Base-by-base conservation (phyloP, 2,888 invertebrate species). In the Linyphia triangularis region DNA sequence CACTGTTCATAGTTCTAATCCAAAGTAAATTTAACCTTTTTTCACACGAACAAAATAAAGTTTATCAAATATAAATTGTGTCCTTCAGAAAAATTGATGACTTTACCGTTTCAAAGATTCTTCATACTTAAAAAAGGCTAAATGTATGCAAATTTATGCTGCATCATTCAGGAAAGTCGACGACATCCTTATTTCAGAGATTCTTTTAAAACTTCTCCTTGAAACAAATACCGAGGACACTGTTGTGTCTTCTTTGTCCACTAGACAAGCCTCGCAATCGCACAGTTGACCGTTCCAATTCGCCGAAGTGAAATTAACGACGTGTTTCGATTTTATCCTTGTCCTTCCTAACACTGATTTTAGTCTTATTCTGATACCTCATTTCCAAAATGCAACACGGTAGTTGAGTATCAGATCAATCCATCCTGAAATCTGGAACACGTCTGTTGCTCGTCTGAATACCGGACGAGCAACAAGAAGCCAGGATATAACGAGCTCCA, bases 261-360 rank as follows among this genome's bases (percentile, higher is more conserved):
- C 24, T 10, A 33, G 19, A 28, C 59, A 51, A n/a, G 26, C 26
- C 70, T 30, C 57, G 59, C 73, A 59, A 73, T 59, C 59, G 73
- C 30, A 72, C 5, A 9, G 26, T 24, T 26, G n/a, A n/a, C 26
- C 28, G 70, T 72, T 72, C 70, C 59, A 73, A 19, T 59, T 59
- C 33, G 57, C 13, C 6, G 33, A 28, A 59, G 73, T 73, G 73
- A 73, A 57, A 73, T 59, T 73, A 73, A 73, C 57, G 73, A 73
- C 9, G 24, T 57, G 59, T 73, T n/a, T 9, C 30, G 13, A 24
- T 70, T 70, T 70, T 43, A 26, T 73, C 30, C 13, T 59, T 19
- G 22, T 19, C 43, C 51, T 30, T 57, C 73, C n/a, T 73, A 73
- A 19, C 73, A 59, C 57, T 73, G 57, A 73, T 73, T 59, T 59